Evolutionary conservation across 2,113 vertebrate species (phyloP).

Genomic region (Planiliza haematocheilus): DNA sequence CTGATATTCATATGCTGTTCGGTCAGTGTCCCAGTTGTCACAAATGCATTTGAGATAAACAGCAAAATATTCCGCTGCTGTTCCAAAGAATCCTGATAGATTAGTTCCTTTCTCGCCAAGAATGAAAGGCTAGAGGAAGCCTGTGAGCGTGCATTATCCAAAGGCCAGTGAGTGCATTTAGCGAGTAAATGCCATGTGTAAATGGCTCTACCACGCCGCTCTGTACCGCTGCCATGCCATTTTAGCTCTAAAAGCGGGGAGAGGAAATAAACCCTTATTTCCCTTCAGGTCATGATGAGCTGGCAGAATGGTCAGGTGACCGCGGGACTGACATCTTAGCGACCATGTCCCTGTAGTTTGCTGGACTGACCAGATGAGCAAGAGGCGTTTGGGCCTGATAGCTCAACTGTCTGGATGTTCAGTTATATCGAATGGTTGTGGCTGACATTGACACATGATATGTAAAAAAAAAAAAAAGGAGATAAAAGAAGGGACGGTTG

Average conservation of each 20-base stretch:
- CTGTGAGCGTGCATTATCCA: constrained; percentile 53
- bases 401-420: constrained; percentile 15
- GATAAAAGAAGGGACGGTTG: too few relatives aligned
- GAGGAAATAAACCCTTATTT: constrained; percentile 35
- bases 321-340: constrained; percentile 51
- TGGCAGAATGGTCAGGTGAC: constrained; percentile 45
- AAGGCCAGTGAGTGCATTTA: constrained; percentile 68
- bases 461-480: too few relatives aligned
- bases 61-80: constrained; percentile 25
- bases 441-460: constrained; percentile 25
- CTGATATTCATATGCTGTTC: too few relatives aligned
- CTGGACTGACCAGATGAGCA: constrained; percentile 11
- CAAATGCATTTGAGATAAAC: not conserved
- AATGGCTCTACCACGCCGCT: constrained; percentile 44
- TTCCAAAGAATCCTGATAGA: constrained; percentile 52
- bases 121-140: constrained; percentile 43
- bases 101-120: constrained; percentile 16
- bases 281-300: constrained; percentile 25
- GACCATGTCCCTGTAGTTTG: constrained; percentile 6
- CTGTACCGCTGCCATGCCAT: constrained; percentile 47
- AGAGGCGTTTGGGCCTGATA: constrained; percentile 10
- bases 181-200: constrained; percentile 73
- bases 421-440: constrained; percentile 13
- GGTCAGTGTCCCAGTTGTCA: not conserved
- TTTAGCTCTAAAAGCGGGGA: constrained; percentile 32